A percentile compares a stretch with the other conserved stretches of the same genome.
phyloP scores from a whole-genome alignment of 2,113 vertebrate genomes.

The Pituophis catenifer region DNA sequence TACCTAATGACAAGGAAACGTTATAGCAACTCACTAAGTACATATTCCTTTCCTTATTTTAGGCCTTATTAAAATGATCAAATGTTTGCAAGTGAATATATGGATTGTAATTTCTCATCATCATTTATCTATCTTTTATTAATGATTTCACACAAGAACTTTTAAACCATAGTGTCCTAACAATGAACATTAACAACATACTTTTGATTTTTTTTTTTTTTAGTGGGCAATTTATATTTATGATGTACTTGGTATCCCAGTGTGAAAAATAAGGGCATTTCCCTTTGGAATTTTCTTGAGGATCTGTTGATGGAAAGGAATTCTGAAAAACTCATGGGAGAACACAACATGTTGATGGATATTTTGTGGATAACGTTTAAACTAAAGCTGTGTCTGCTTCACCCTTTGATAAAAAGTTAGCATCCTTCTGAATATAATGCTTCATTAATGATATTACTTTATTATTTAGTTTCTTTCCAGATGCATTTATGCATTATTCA shows the following conservation, averaged over 20 bases:
- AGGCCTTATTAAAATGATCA: background rate
- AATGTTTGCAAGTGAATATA: background rate
- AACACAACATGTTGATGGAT: background rate
- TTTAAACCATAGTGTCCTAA: background rate
- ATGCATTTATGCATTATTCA: background rate
- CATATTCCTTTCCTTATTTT: background rate
- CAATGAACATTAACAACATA: background rate
- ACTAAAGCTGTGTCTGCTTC: background rate
- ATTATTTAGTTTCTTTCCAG: background rate
- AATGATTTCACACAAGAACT: background rate
- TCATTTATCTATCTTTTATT: background rate
- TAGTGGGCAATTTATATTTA: background rate
- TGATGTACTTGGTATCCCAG: background rate
- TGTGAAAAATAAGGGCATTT: background rate
- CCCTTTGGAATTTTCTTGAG: background rate
- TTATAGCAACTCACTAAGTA: background rate
- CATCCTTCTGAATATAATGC: background rate
- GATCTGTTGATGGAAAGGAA: background rate
- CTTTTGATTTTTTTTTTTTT: background rate
- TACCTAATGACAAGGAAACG: background rate
- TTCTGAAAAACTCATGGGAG: background rate
- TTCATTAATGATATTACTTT: background rate
- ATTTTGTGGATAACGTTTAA: background rate
- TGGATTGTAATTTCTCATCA: background rate
- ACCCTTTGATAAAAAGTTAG: background rate